Conservation (phyloP, 2,797 vertebrate species). For the Kryptopterus vitreolus region DNA sequence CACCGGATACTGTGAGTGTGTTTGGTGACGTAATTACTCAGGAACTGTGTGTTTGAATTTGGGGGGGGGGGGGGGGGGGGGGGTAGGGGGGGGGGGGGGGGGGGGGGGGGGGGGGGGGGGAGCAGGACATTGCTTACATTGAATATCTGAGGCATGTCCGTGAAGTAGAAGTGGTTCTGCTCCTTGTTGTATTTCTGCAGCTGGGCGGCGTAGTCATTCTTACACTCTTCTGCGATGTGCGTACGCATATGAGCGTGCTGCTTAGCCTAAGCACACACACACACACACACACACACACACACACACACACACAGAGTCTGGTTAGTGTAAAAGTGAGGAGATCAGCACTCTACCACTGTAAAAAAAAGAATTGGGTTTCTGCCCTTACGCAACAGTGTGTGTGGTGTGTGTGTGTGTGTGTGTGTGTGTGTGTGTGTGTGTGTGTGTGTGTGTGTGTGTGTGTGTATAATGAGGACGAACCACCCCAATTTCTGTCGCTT, state of each 20-base stretch:
- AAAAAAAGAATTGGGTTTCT: not conserved
- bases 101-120: not conserved
- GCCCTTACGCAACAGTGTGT: too few species aligned
- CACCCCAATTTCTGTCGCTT: not conserved
- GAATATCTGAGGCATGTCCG: conserved; percentile 85
- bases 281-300: conserved; percentile 30
- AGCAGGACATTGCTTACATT: conserved; percentile 72
- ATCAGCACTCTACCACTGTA: not conserved
- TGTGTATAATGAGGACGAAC: not conserved
- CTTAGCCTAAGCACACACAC: conserved; percentile 75
- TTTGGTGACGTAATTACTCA: not conserved
- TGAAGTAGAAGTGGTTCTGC: conserved; percentile 86
- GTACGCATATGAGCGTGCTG: conserved; percentile 83
- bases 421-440: not conserved
- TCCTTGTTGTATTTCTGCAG: conserved; percentile 88
- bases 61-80: not conserved
- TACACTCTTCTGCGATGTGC: conserved; percentile 87
- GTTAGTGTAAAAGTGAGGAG: conserved; percentile 30
- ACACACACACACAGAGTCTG: conserved; percentile 23
- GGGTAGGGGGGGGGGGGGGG: too few species aligned
- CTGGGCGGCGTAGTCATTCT: conserved; percentile 86
- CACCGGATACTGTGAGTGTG: not conserved
- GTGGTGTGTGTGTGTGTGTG: not conserved
- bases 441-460: not conserved
- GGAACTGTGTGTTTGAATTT: not conserved